Evolutionary conservation across 2,113 vertebrate species (phyloP).

Genomic region (Archilochus colubris): DNA sequence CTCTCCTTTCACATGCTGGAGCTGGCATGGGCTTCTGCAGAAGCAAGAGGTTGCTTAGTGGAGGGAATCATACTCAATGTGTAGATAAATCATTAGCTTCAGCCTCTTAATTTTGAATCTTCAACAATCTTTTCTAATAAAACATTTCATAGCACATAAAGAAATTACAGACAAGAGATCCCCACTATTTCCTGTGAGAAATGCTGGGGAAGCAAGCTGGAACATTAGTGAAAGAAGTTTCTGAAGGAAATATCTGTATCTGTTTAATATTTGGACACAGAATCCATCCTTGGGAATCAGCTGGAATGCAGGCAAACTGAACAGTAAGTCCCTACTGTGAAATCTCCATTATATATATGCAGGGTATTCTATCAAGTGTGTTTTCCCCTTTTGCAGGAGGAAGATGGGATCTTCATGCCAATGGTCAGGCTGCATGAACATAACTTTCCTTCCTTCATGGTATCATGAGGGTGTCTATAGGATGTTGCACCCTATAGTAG

Average conservation of each 20-base stretch:
- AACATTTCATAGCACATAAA: background rate
- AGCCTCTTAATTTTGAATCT: background rate
- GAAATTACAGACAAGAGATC: background rate
- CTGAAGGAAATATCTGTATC: background rate
- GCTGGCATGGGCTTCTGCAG: background rate
- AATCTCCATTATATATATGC: background rate
- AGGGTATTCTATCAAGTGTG: background rate
- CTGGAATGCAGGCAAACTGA: background rate
- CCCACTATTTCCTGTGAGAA: background rate
- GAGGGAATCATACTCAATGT: background rate
- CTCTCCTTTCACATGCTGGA: rapidly evolving
- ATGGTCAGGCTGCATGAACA: background rate
- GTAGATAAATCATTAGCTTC: background rate
- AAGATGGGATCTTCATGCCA: background rate
- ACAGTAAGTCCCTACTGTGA: background rate
- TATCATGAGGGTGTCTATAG: background rate
- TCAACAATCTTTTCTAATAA: background rate
- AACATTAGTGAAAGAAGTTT: background rate
- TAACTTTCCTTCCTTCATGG: background rate
- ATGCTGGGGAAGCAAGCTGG: background rate
- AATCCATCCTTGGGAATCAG: background rate
- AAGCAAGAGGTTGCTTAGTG: background rate
- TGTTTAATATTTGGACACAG: background rate
- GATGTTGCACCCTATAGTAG: background rate
- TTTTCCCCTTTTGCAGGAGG: background rate